Conservation (phyloP, 35 echinoderm and acorn worm species). For the Hemicentrotus pulcherrimus region DNA sequence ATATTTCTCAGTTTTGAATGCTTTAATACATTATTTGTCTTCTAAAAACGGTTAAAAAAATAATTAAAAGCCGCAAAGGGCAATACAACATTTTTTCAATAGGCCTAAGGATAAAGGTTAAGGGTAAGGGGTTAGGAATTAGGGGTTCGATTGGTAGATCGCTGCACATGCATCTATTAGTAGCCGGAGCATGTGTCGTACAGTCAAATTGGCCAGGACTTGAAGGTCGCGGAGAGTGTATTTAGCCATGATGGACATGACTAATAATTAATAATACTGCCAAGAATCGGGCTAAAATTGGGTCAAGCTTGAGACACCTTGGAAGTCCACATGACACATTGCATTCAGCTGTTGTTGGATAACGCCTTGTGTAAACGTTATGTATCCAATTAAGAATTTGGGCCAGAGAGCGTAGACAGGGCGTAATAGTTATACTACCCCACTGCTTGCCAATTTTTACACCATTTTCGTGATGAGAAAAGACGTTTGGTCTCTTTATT, state of each 20-base stretch:
- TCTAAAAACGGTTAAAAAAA: no score
- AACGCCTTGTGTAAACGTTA: background rate
- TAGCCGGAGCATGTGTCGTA: background rate
- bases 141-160: background rate
- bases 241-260: background rate
- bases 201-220: background rate
- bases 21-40: no score
- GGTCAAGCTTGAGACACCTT: background rate
- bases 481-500: background rate
- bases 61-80: no score
- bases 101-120: no score
- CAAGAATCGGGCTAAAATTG: background rate
- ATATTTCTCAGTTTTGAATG: no score
- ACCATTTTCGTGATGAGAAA: background rate
- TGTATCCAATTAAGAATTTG: background rate
- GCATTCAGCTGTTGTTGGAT: background rate
- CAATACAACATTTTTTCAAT: no score
- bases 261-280: background rate
- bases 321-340: background rate
- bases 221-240: background rate
- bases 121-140: background rate
- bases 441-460: background rate
- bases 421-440: background rate
- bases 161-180: background rate
- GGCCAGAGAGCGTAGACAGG: background rate